These are phyloP conservation scores for Sciurus vulgaris DNA, from an alignment of 2,797 vertebrate species.

Conservation along the genomic window DNA sequence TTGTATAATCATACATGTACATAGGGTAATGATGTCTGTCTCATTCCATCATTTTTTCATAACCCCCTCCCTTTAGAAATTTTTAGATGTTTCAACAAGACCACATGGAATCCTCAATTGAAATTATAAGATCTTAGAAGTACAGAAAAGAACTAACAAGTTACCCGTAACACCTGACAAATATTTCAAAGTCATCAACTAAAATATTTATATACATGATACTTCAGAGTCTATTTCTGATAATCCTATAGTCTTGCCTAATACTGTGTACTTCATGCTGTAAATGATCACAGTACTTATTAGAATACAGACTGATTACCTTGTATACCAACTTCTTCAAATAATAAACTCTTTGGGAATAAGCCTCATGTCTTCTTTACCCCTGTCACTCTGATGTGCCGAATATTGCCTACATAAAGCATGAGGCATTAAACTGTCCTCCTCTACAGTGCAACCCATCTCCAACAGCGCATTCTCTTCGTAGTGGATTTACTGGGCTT, in stretches of 20 bases:
- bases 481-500: neutral
- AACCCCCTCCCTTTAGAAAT: neutral
- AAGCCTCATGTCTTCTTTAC: neutral
- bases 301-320: neutral
- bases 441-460: neutral
- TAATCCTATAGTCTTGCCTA: neutral
- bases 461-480: neutral
- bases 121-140: neutral
- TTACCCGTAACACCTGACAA: neutral
- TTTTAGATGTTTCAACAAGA: neutral
- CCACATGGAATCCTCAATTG: neutral
- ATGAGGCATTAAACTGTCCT: neutral
- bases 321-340: neutral
- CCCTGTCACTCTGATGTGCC: neutral
- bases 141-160: neutral
- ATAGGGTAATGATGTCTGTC: too few species aligned
- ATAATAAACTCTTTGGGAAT: neutral
- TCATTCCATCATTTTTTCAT: too few species aligned
- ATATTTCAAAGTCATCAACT: neutral
- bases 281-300: neutral
- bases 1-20: too few species aligned
- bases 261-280: neutral
- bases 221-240: neutral
- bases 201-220: neutral
- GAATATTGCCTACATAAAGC: neutral